Percentiles rank a stretch among this genome's conserved stretches.
Evolutionary conservation across 1,140 invertebrate species (phyloP).

Genomic region (Akabosia matsudoensis): DNA sequence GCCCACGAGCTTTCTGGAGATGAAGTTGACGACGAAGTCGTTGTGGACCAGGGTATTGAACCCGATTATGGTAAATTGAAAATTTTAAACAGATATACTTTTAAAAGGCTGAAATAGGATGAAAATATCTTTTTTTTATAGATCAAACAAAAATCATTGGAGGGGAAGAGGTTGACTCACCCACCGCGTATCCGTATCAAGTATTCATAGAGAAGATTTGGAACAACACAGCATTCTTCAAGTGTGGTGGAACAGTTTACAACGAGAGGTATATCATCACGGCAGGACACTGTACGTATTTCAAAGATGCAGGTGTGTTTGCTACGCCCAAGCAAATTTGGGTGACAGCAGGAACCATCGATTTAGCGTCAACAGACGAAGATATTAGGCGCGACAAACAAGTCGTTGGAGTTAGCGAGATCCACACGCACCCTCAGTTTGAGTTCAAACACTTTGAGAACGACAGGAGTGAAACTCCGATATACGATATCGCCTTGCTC

Average conservation of each 20-base stretch:
- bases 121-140: neutral
- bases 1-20: neutral
- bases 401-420: neutral
- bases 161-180: neutral
- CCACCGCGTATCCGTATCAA: neutral
- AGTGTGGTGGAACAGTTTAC: constrained; percentile 52
- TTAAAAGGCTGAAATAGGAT: neutral
- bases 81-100: neutral
- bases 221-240: constrained; percentile 8
- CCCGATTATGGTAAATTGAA: neutral
- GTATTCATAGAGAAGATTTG: constrained; percentile 15
- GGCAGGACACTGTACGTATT: constrained; percentile 52
- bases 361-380: neutral
- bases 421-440: neutral
- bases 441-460: constrained; percentile 4
- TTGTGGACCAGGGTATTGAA: neutral
- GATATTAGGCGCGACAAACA: constrained; percentile 12
- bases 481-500: constrained; percentile 7
- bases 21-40: neutral
- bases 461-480: neutral
- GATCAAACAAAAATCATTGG: constrained; percentile 11
- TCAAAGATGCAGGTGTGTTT: neutral
- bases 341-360: constrained; percentile 9
- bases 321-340: constrained; percentile 1
- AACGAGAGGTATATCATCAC: constrained; percentile 52